Conservation (phyloP, 2,888 invertebrate genomes). For the Campaea margaritaria region DNA sequence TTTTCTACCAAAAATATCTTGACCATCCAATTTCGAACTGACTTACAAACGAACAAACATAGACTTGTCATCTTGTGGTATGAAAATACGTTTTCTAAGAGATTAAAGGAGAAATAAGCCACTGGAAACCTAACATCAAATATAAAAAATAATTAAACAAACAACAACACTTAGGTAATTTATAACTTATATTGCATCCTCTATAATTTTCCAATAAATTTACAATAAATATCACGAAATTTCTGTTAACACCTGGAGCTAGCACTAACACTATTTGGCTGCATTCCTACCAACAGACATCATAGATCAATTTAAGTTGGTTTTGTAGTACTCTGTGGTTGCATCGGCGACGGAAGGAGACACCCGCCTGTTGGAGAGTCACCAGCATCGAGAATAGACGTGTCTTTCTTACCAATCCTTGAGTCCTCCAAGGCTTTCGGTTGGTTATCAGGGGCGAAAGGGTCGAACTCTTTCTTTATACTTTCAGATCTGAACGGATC, state of each 20-base stretch:
- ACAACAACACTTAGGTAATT: no score
- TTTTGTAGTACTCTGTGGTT: conserved; percentile 74
- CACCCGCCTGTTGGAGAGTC: conserved; percentile 77
- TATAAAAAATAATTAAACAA: no score
- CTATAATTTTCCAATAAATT: neutral
- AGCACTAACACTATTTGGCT: conserved; percentile 48
- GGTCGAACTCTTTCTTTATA: conserved; percentile 73
- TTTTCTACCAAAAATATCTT: no score
- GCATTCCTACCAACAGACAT: conserved; percentile 24
- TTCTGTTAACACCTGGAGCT: conserved; percentile 38
- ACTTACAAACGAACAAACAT: no score
- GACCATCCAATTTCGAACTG: no score
- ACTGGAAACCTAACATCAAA: no score
- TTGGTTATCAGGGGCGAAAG: conserved; percentile 43
- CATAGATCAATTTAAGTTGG: conserved; percentile 45
- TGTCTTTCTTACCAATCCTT: conserved; percentile 38
- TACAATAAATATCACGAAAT: conserved; percentile 41
- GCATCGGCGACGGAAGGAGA: conserved; percentile 85
- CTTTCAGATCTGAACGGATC: conserved; percentile 65
- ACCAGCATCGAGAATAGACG: conserved; percentile 73
- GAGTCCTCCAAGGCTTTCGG: conserved; percentile 8
- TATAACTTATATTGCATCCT: neutral
- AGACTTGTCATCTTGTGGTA: no score
- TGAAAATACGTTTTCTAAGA: no score
- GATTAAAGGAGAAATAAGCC: no score